These are phyloP conservation scores for Rhizomys pruinosus DNA, from an alignment of 2,113 vertebrate species.

Conservation along the genomic window DNA sequence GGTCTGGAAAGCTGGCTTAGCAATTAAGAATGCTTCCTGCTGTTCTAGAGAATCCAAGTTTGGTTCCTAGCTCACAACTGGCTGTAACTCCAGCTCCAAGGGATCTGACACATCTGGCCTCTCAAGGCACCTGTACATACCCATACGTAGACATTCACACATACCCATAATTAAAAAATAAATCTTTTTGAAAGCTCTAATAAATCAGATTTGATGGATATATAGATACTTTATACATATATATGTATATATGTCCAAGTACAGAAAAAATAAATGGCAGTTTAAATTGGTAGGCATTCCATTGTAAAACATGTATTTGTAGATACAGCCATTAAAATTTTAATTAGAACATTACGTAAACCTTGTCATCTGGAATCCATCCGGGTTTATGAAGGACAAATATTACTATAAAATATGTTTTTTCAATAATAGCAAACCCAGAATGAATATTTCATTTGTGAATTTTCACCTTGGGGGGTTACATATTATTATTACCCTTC, in stretches of 20 bases:
- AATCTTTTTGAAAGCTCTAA: background rate
- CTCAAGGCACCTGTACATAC: background rate
- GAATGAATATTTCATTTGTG: conserved; percentile 35
- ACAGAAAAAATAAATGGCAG: background rate
- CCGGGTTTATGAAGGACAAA: conserved; percentile 53
- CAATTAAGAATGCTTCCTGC: background rate
- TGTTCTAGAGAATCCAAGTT: background rate
- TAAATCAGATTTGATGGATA: background rate
- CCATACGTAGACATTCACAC: background rate
- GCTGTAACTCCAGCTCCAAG: background rate
- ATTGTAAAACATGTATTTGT: conserved; percentile 2
- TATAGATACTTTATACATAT: background rate
- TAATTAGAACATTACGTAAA: conserved; percentile 54
- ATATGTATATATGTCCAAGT: background rate
- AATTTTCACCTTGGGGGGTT: background rate
- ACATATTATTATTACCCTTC: background rate
- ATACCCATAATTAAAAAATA: background rate
- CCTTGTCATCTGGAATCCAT: conserved; percentile 60
- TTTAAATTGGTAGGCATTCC: conserved; percentile 31
- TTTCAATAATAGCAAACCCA: background rate
- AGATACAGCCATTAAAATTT: background rate
- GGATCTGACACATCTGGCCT: background rate
- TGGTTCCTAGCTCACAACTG: background rate
- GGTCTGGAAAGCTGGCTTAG: background rate
- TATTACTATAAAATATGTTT: background rate